These are phyloP conservation scores for Neostethus bicornis DNA, from an alignment of 2,797 vertebrate species.

Conservation along the genomic window DNA sequence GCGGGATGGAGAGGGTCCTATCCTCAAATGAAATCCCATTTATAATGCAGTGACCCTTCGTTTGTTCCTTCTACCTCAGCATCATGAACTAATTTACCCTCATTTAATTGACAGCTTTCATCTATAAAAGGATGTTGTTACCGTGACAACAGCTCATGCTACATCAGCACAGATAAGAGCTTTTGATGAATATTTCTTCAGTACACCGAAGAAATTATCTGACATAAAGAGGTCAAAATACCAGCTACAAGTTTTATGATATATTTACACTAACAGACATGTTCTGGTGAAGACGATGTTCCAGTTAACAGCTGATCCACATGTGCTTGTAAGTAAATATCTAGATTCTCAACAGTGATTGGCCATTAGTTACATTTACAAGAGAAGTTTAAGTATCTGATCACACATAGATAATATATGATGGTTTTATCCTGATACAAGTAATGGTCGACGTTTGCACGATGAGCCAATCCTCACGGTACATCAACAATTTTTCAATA, in stretches of 20 bases:
- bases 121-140: slow-evolving; percentile 46
- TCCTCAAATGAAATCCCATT: slow-evolving; percentile 66
- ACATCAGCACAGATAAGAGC: slow-evolving; percentile 35
- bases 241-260: slow-evolving; percentile 40
- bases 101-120: slow-evolving; percentile 40
- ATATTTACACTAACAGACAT: slow-evolving; percentile 46
- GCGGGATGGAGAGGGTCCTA: slow-evolving; percentile 33
- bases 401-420: slow-evolving; percentile 44
- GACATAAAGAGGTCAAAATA: slow-evolving; percentile 43
- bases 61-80: not conserved
- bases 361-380: slow-evolving; percentile 76
- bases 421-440: slow-evolving; percentile 35
- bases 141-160: slow-evolving; percentile 65
- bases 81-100: slow-evolving; percentile 22
- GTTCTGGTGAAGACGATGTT: slow-evolving; percentile 22
- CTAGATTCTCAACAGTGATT: slow-evolving; percentile 73
- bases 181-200: slow-evolving; percentile 42
- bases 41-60: slow-evolving; percentile 37
- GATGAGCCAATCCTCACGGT: slow-evolving; percentile 36
- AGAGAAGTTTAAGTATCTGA: slow-evolving; percentile 45
- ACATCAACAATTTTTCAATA: slow-evolving; percentile 57
- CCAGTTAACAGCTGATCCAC: slow-evolving; percentile 43
- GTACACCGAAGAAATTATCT: slow-evolving; percentile 26
- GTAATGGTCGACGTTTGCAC: slow-evolving; percentile 45
- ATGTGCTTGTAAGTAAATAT: slow-evolving; percentile 74